Evolutionary conservation across 2,888 invertebrate genomes (phyloP), one percentile per base, ranked within the genome.

Genomic region (Agrypnus murinus): DNA sequence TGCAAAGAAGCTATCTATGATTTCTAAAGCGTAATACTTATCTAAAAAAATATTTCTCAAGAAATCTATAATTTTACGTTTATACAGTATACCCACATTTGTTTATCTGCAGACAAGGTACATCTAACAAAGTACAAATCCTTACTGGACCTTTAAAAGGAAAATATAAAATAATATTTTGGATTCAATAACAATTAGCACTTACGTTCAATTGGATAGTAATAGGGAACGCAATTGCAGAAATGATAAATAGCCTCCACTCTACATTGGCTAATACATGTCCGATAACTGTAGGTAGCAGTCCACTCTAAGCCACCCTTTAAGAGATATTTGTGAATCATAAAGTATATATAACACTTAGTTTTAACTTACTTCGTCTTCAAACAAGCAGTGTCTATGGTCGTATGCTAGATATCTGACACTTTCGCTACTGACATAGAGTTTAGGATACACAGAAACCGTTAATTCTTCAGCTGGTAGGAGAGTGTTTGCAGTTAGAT

Each of bases 221-320:
- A 89, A 72, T 86, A 89, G 0, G 89, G 89, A 3, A 87, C 74
- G 75, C 89, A 89, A 0, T 84, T 83, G 76, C 89, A 89, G 0
- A 73, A 71, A 0, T 80, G 68, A 0, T 81, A 53, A 34, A 84
- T 87, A 5, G 80, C 82, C 40, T 80, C 79, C 82, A 88, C 87
- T 64, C 82, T 84, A 70, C 89, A 89, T 62, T 89, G 87, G 0
- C 87, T 87, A 1, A 83, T 79, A 74, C 90, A 89, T 0, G 88
- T 87, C 72, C 89, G 88, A 31, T 84, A 87, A 72, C 88, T 89
- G 76, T 89, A 89, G 46, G 83, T 55, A 5, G 50, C 12, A 6
- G 86, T 86, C 58, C 86, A 84, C 2, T 79, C 81, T 0, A 87
- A 73, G 0, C 73, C 7, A 2, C 69, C 62, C 75, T 75, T 32